Base-by-base conservation (phyloP, 2,113 vertebrate species). In the Muscicapa adusta region DNA sequence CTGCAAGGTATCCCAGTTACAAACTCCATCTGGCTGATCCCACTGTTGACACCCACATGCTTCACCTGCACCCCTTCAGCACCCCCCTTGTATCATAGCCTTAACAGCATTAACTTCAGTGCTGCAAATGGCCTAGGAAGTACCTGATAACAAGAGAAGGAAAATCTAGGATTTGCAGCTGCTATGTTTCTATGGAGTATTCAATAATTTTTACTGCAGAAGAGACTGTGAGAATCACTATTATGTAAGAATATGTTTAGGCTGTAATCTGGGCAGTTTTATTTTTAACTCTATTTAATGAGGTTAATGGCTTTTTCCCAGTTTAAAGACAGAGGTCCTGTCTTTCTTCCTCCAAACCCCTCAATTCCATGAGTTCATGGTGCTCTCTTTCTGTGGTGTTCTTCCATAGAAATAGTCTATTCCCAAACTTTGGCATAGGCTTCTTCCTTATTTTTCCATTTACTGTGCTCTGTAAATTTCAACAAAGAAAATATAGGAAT, bases 21-120 rank as follows among this genome's bases (percentile, higher is more conserved):
- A 28, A 85, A 14, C 33, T 15, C 15, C 1, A 0, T n/a, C 43
- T 12, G 2, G 28, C 31, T 51, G 25, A 12, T 14, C 29, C 26
- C 2, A 1, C 6, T 3, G 6, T 3, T 2, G 54, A 50, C 10
- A 22, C 18, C 7, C 15, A 38, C 0, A 3, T 50, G 34, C 38
- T 34, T 50, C 26, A 12, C 18, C 8, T 0, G 2, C 31, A 51
- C 17, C 11, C 38, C 9, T 51, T 11, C 29, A 53, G 29, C 31
- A 58, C 6, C 9, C 50, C 3, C 14, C n/a, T 58, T 29, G 38
- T 2, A 3, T 43, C 2, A 0, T 2, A 43, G 45, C 33, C 20
- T 82, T 43, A 60, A 2, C n/a, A 56, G 36, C 53, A 75, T 31
- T 54, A 29, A 51, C 18, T 56, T 63, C 5, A 2, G 25, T 0